These are phyloP conservation scores for Prinia subflava DNA, from an alignment of 2,113 vertebrate genomes.

Conservation along the genomic window DNA sequence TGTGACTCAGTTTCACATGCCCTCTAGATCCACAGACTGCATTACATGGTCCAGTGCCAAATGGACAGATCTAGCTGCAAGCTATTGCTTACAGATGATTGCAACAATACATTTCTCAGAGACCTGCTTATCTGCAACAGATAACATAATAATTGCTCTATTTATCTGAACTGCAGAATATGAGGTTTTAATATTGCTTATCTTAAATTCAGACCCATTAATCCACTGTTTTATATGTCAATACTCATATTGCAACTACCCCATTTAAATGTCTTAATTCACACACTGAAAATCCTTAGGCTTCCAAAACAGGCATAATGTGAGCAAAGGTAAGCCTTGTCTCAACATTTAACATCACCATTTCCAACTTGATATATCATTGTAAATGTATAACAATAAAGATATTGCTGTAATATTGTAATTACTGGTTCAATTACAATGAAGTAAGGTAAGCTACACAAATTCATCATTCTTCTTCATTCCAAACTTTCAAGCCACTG, in stretches of 20 bases:
- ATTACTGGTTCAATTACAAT: background rate
- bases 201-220: conserved; percentile 39
- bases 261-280: background rate
- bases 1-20: background rate
- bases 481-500: background rate
- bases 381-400: background rate
- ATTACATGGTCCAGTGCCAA: background rate
- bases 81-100: background rate
- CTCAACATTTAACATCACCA: background rate
- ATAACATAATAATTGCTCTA: conserved; percentile 10
- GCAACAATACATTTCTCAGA: conserved; percentile 9
- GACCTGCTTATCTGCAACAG: conserved; percentile 22
- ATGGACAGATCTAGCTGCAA: background rate
- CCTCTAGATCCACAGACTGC: background rate
- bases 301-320: background rate
- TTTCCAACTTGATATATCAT: background rate
- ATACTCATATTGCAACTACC: background rate
- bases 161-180: conserved; percentile 19
- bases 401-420: background rate
- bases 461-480: background rate
- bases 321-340: background rate
- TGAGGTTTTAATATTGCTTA: conserved; percentile 45
- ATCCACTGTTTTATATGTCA: conserved; percentile 8
- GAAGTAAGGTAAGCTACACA: background rate
- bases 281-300: background rate